Evolutionary conservation across 2,888 invertebrate genomes (phyloP).

Genomic region (Mesoligia furuncula): DNA sequence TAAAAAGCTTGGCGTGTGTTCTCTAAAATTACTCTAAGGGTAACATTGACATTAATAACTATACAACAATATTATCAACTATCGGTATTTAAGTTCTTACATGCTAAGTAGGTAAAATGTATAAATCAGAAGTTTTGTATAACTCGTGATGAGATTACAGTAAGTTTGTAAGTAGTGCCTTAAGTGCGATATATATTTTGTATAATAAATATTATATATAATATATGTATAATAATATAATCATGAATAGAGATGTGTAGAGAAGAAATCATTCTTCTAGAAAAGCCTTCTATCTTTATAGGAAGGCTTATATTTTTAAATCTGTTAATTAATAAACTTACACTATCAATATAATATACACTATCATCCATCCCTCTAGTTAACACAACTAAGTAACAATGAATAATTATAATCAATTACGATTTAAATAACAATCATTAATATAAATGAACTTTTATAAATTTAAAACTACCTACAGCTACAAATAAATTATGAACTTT

Average conservation of each 20-base stretch:
- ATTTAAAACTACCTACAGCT: background rate
- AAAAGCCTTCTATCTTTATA: background rate
- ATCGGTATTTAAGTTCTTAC: conserved; percentile 24
- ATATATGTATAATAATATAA: background rate
- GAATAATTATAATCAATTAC: background rate
- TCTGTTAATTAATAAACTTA: background rate
- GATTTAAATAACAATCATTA: conserved; percentile 10
- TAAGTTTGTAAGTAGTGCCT: background rate
- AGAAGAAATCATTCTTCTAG: background rate
- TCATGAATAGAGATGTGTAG: background rate
- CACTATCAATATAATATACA: background rate
- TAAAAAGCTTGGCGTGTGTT: conserved; percentile 44
- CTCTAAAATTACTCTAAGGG: conserved; percentile 8
- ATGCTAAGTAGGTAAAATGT: background rate
- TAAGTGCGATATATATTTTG: conserved; percentile 5
- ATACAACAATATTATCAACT: conserved; percentile 27
- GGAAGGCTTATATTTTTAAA: background rate
- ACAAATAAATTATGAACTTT: background rate
- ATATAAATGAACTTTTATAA: background rate
- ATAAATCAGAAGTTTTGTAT: conserved; percentile 9
- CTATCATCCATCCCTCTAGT: background rate
- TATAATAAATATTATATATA: conserved; percentile 7
- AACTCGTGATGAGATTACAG: conserved; percentile 7
- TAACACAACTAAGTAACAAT: conserved; percentile 17
- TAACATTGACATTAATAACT: conserved; percentile 27